Evolutionary conservation across 2,797 vertebrate species (phyloP), one percentile per base, ranked within the genome.

Genomic region (Botia kubotai): DNA sequence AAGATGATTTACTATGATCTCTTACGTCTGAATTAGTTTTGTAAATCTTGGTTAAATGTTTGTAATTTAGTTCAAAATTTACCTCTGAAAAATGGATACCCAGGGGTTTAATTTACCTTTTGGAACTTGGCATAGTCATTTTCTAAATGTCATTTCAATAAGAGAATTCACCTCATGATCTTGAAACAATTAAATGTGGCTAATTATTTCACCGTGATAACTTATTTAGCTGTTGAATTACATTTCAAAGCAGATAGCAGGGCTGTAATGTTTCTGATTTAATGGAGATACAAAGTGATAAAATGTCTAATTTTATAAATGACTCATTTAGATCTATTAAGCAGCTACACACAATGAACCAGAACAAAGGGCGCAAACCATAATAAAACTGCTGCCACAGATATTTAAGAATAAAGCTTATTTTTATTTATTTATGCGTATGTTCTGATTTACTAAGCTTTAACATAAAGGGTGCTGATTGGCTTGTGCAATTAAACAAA

Each of bases 81-180:
- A 83, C 81, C 71, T 80, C 52, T 39, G 66, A 48, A 67, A 52
- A 43, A 69, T 26, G 26, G 66, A 72, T 83, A 57, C 86, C 81
- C 65, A 33, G 43, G 83, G 82, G 84, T 85, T 88, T 88, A 23
- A 87, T 90, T 90, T 87, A 85, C 86, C 68, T 68, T 52, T 80
- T 66, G 77, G 70, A 89, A 82, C 66, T 84, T 80, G 72, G 85
- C 81, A 78, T 75, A 83, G 77, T 74, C 50, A 80, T 76, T 88
- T 87, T 78, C 53, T 69, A 82, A 87, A 87, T 83, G 75, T 86
- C 73, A 80, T 77, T 43, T 53, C 75, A 58, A 79, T 71, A 81
- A 57, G 71, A 60, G 68, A 86, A 84, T 87, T 82, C 50, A 76
- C 85, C 84, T 72, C 67, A 69, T 83, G 80, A 82, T 82, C 74